phyloP scores from a whole-genome alignment of 2,797 vertebrate species.

The Pseudochirops cupreus region DNA sequence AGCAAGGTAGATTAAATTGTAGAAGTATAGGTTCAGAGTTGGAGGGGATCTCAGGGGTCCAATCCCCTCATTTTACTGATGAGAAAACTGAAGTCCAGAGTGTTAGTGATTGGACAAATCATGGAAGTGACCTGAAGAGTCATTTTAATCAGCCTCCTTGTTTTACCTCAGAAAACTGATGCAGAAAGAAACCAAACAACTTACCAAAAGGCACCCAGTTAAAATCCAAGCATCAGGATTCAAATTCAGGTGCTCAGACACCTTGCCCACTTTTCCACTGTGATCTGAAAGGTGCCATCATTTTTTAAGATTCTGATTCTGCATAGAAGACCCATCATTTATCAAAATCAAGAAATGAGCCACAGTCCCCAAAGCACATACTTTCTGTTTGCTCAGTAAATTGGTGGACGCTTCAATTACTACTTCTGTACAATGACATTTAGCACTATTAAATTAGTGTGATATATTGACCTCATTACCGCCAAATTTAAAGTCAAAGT shows the following conservation, averaged over 20 bases:
- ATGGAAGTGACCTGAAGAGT: background rate
- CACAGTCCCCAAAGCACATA: too few relatives aligned
- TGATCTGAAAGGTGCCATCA: background rate
- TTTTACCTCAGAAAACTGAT: background rate
- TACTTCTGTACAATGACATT: background rate
- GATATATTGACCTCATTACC: slow-evolving; percentile 19
- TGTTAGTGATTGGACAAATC: background rate
- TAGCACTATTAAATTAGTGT: background rate
- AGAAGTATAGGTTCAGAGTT: background rate
- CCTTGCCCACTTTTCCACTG: background rate
- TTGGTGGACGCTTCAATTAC: background rate
- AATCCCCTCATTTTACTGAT: background rate
- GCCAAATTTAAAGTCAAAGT: slow-evolving; percentile 25
- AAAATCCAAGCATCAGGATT: background rate
- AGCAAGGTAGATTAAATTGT: background rate
- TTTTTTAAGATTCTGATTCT: background rate
- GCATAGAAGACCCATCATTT: background rate
- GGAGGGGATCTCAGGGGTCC: background rate
- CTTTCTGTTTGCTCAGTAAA: background rate
- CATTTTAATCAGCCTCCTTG: background rate
- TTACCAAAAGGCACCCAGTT: background rate
- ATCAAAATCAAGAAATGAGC: background rate
- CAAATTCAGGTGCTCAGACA: background rate
- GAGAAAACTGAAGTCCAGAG: background rate
- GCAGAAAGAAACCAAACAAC: background rate